Percentiles rank a stretch among this genome's conserved stretches.
phyloP scores from a whole-genome alignment of 2,797 vertebrate genomes.

The Loris lydekkerianus region DNA sequence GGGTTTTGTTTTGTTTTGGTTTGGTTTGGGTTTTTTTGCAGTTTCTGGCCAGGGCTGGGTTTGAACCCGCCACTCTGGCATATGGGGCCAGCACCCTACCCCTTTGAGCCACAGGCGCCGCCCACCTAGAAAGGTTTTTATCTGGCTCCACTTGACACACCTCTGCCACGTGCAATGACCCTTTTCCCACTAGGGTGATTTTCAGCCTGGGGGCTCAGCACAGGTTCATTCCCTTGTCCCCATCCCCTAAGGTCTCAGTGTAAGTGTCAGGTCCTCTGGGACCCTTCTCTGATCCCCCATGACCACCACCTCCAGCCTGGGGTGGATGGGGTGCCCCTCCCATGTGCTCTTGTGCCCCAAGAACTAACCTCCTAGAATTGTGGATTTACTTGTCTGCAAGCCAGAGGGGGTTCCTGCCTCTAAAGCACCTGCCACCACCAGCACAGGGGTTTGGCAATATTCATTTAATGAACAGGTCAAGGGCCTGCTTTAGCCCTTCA shows the following conservation, averaged over 20 bases:
- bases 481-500: neutral
- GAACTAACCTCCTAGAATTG: neutral
- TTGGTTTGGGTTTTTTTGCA: too few relatives aligned
- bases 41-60: too few relatives aligned
- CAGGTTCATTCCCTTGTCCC: neutral
- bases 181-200: neutral
- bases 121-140: neutral
- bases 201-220: neutral
- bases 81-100: too few relatives aligned
- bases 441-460: neutral
- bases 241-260: neutral
- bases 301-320: neutral
- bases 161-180: neutral
- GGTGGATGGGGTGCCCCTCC: neutral
- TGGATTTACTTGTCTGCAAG: neutral
- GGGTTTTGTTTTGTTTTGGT: too few relatives aligned
- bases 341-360: neutral
- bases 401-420: neutral
- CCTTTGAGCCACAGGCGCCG: too few relatives aligned
- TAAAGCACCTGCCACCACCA: neutral
- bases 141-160: neutral
- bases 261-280: neutral
- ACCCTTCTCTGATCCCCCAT: neutral
- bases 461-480: neutral
- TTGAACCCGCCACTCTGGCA: too few relatives aligned